Percentiles rank a stretch among this genome's conserved stretches.
Evolutionary conservation across 2,797 vertebrate species (phyloP).

Genomic region (Bradypodion pumilum): DNA sequence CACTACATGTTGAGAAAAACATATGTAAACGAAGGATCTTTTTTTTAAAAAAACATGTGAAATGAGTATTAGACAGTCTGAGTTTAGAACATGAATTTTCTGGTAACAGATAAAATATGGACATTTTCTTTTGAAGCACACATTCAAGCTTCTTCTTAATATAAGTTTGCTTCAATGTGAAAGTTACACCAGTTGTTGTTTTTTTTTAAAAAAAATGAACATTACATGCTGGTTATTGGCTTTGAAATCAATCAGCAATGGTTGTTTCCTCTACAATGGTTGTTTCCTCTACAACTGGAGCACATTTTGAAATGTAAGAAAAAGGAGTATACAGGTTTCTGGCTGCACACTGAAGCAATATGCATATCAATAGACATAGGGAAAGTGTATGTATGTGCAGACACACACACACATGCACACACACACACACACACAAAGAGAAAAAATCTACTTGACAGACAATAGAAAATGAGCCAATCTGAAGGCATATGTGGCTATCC

Average conservation of each 20-base stretch:
- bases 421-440: no score
- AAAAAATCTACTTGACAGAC: not conserved
- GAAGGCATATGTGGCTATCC: slow-evolving; percentile 30
- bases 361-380: slow-evolving; percentile 11
- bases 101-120: not conserved
- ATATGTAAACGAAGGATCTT: not conserved
- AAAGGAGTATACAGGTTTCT: not conserved
- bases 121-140: not conserved
- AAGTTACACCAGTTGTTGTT: not conserved
- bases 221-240: not conserved
- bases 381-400: no score
- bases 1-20: not conserved
- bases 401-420: no score
- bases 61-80: not conserved
- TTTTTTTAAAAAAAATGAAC: no score
- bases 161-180: not conserved
- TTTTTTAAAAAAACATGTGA: not conserved
- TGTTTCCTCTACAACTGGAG: not conserved
- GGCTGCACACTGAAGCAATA: not conserved
- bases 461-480: slow-evolving; percentile 36
- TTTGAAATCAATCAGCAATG: slow-evolving; percentile 22
- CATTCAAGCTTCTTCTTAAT: not conserved
- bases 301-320: slow-evolving; percentile 4
- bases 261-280: not conserved
- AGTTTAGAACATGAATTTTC: not conserved